These are phyloP conservation scores for Etheostoma nigrum DNA, from an alignment of 2,797 vertebrate species.

Conservation along the genomic window DNA sequence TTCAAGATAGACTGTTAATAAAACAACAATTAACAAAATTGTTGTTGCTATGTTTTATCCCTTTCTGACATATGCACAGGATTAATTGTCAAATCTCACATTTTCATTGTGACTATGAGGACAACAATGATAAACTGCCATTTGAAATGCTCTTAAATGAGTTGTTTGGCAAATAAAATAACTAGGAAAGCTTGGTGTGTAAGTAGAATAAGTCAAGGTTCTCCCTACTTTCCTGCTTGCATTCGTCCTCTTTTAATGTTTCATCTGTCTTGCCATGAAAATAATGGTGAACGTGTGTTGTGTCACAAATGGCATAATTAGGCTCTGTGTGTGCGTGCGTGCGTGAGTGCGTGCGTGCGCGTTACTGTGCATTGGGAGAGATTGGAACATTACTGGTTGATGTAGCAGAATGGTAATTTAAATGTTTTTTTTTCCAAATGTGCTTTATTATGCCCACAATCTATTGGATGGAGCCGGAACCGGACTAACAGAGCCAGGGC, in stretches of 20 bases:
- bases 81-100: no score
- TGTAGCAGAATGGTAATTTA: constrained; percentile 58
- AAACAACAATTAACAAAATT: no score
- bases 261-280: constrained; percentile 39
- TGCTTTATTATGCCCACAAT: constrained; percentile 49
- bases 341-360: constrained; percentile 13
- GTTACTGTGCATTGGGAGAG: constrained; percentile 11
- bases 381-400: constrained; percentile 51
- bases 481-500: no score
- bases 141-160: constrained; percentile 47
- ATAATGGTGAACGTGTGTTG: constrained; percentile 34
- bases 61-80: constrained; percentile 3
- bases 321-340: not conserved
- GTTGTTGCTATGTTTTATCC: constrained; percentile 2
- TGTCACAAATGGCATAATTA: constrained; percentile 42
- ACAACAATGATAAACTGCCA: constrained; percentile 9
- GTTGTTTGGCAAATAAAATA: constrained; percentile 31
- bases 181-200: constrained; percentile 28
- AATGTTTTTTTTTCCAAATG: constrained; percentile 63
- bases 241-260: constrained; percentile 49
- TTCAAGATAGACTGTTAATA: no score
- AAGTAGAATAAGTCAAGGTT: constrained; percentile 51
- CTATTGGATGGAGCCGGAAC: no score
- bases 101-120: constrained; percentile 3
- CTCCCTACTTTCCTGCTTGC: constrained; percentile 22